Evolutionary conservation across 2,113 vertebrate genomes (phyloP).

Genomic region (Caranx ignobilis): DNA sequence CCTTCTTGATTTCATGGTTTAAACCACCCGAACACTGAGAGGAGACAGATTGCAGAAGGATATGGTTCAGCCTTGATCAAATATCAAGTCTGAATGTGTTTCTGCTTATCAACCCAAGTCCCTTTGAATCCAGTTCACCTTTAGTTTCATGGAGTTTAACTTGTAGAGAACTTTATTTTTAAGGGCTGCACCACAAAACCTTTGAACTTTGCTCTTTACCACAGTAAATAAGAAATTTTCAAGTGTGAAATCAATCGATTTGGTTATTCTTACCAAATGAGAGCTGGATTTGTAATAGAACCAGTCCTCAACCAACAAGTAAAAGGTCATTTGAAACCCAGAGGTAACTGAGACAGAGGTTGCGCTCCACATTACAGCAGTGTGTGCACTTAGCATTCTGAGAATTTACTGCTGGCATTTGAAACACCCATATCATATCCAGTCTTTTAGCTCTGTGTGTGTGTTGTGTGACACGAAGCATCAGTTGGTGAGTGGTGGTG

Average conservation of each 20-base stretch:
- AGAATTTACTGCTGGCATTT: slow-evolving; percentile 1
- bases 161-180: background rate
- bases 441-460: slow-evolving; percentile 1
- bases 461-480: background rate
- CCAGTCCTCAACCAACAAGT: background rate
- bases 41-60: slow-evolving; percentile 4
- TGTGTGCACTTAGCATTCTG: background rate
- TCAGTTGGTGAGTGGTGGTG: background rate
- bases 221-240: background rate
- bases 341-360: background rate
- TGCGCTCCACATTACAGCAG: slow-evolving; percentile 6
- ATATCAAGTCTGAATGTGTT: slow-evolving; percentile 32
- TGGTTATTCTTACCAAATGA: background rate
- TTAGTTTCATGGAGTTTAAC: background rate
- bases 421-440: slow-evolving; percentile 7
- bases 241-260: background rate
- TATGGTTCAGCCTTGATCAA: slow-evolving; percentile 17
- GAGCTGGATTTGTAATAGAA: background rate
- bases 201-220: background rate
- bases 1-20: slow-evolving; percentile 9
- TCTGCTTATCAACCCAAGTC: slow-evolving; percentile 33
- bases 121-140: background rate
- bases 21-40: background rate
- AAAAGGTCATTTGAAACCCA: background rate
- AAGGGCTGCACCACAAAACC: background rate